phyloP scores from a whole-genome alignment of 2,113 vertebrate genomes.

The Bubo blakistoni region DNA sequence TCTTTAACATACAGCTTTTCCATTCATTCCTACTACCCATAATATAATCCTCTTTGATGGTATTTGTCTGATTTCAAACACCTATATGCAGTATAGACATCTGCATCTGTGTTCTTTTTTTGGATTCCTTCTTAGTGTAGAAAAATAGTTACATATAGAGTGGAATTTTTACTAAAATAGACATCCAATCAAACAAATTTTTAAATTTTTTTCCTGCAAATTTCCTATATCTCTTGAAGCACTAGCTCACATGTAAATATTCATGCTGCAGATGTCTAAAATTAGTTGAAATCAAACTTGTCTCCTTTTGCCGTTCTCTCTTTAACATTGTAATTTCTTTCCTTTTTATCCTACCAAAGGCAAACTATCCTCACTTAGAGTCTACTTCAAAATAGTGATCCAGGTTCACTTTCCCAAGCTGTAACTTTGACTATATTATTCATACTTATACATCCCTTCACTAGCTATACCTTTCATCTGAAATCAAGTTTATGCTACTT shows the following conservation, averaged over 20 bases:
- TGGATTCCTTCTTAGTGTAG: background rate
- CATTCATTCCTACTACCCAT: background rate
- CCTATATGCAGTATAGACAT: background rate
- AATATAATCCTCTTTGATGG: background rate
- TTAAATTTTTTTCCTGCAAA: background rate
- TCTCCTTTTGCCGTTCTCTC: background rate
- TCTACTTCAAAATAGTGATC: background rate
- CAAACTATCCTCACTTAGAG: background rate
- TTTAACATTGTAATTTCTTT: background rate
- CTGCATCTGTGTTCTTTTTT: background rate
- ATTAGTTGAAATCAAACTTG: background rate
- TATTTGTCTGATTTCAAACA: background rate
- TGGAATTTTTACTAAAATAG: background rate
- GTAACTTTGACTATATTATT: background rate
- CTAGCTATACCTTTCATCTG: background rate
- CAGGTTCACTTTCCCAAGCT: background rate
- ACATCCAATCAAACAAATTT: background rate
- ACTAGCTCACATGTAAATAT: constrained; percentile 2
- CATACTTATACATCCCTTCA: background rate
- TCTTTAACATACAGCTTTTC: background rate
- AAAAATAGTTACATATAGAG: background rate
- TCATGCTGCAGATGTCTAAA: constrained; percentile 11
- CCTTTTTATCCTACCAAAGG: background rate
- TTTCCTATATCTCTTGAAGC: background rate
- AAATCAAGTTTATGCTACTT: background rate